phyloP scores from a whole-genome alignment of 2,888 invertebrate genomes.

The Pediacus dermestoides region DNA sequence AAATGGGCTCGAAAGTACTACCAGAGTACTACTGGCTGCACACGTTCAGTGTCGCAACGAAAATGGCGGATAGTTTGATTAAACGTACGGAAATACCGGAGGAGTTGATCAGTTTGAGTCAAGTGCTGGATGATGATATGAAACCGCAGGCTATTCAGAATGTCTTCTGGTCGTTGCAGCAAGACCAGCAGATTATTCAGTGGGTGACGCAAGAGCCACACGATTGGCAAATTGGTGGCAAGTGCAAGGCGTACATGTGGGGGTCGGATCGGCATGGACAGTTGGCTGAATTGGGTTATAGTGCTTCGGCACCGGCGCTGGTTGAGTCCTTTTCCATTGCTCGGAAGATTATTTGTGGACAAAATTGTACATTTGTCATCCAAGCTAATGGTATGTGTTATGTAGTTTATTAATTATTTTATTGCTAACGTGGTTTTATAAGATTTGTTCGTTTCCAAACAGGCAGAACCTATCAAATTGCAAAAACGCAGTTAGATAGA shows the following conservation, averaged over 20 bases:
- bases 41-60: conserved; percentile 53
- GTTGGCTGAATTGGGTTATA: conserved; percentile 53
- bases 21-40: conserved; percentile 59
- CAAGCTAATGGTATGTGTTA: conserved; percentile 53
- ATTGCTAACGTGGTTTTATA: too few relatives aligned
- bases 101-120: conserved; percentile 39
- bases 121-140: conserved; percentile 31
- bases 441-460: too few relatives aligned
- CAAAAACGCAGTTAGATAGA: too few relatives aligned
- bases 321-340: conserved; percentile 53
- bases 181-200: conserved; percentile 59
- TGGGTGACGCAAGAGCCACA: conserved; percentile 60
- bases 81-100: conserved; percentile 51
- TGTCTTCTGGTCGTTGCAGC: conserved; percentile 54
- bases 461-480: too few relatives aligned
- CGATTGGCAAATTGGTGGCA: conserved; percentile 64
- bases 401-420: too few relatives aligned
- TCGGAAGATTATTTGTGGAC: conserved; percentile 60
- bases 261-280: conserved; percentile 64
- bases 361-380: conserved; percentile 64
- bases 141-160: conserved; percentile 46
- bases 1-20: conserved; percentile 36
- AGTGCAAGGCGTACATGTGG: conserved; percentile 60
- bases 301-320: conserved; percentile 46
- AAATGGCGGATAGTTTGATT: conserved; percentile 55